Percentiles rank a stretch among this genome's conserved stretches.
Conservation (phyloP, 1,140 invertebrate genomes). For the Phenacoccus solenopsis region DNA sequence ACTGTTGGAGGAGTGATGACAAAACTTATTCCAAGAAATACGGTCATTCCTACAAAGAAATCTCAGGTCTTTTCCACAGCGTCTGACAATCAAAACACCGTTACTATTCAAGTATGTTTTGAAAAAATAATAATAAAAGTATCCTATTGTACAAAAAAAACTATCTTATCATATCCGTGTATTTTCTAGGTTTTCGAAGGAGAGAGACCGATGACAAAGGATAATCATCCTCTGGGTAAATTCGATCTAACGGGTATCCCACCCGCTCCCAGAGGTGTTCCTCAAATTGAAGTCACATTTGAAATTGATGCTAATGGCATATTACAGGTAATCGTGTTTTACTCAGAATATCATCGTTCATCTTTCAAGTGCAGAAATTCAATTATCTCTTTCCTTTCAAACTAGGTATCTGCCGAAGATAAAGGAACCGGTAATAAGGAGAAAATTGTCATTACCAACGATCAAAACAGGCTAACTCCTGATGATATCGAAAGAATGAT, state of each 20-base stretch:
- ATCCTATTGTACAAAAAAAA: too few relatives aligned
- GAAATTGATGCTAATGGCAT: slow-evolving; percentile 99
- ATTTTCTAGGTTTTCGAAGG: slow-evolving; percentile 94
- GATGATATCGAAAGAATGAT: slow-evolving; percentile 99
- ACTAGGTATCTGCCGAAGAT: slow-evolving; percentile 84
- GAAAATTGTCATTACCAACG: slow-evolving; percentile 97
- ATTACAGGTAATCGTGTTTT: slow-evolving; percentile 59
- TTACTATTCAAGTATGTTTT: slow-evolving; percentile 95
- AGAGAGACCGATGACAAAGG: slow-evolving; percentile 98
- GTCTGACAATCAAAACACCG: slow-evolving; percentile 96
- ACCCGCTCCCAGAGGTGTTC: slow-evolving; percentile 91
- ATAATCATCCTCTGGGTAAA: slow-evolving; percentile 94
- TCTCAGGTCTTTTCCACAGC: slow-evolving; percentile 99
- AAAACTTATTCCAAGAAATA: slow-evolving; percentile 94
- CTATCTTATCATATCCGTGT: too few relatives aligned
- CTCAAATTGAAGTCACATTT: slow-evolving; percentile 99
- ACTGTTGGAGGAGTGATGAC: slow-evolving; percentile 99
- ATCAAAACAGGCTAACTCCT: slow-evolving; percentile 90
- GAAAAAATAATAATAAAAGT: too few relatives aligned
- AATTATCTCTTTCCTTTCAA: slow-evolving; percentile 13
- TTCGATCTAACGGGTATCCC: slow-evolving; percentile 98
- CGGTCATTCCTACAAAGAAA: slow-evolving; percentile 98
- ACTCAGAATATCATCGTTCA: too few relatives aligned
- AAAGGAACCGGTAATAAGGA: slow-evolving; percentile 97
- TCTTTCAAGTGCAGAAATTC: too few relatives aligned